Percentiles rank a stretch among this genome's conserved stretches.
phyloP scores from a whole-genome alignment of 2,113 vertebrate genomes.

The Catharus fuscescens region DNA sequence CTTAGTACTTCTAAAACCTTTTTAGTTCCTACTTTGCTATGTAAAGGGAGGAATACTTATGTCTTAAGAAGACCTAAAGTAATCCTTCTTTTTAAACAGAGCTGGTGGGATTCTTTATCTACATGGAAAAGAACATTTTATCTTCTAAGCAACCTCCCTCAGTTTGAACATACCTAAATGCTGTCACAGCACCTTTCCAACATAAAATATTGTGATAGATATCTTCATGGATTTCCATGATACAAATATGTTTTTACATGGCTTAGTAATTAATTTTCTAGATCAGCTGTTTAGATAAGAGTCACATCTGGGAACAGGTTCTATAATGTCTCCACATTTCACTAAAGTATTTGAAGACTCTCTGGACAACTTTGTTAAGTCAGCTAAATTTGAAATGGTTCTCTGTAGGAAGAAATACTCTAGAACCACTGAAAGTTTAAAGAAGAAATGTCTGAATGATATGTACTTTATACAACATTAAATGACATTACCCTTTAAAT shows the following conservation, averaged over 20 bases:
- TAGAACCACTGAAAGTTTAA: not conserved
- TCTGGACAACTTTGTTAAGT: not conserved
- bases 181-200: not conserved
- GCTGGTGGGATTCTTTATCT: not conserved
- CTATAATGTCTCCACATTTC: not conserved
- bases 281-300: not conserved
- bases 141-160: not conserved
- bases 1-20: not conserved
- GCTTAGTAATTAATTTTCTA: not conserved
- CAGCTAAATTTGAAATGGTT: not conserved
- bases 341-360: not conserved
- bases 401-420: not conserved
- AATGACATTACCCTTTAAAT: not conserved
- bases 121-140: not conserved
- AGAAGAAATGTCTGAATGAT: not conserved
- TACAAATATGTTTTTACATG: not conserved
- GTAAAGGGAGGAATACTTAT: not conserved
- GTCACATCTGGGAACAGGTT: not conserved
- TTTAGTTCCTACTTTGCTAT: not conserved
- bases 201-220: not conserved
- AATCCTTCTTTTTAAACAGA: not conserved
- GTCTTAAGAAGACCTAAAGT: not conserved
- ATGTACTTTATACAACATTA: not conserved
- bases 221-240: not conserved
- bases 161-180: not conserved